Percentiles rank a stretch among this genome's conserved stretches.
Evolutionary conservation across 2,888 invertebrate species (phyloP).

Genomic region (Drosophila emarginata): DNA sequence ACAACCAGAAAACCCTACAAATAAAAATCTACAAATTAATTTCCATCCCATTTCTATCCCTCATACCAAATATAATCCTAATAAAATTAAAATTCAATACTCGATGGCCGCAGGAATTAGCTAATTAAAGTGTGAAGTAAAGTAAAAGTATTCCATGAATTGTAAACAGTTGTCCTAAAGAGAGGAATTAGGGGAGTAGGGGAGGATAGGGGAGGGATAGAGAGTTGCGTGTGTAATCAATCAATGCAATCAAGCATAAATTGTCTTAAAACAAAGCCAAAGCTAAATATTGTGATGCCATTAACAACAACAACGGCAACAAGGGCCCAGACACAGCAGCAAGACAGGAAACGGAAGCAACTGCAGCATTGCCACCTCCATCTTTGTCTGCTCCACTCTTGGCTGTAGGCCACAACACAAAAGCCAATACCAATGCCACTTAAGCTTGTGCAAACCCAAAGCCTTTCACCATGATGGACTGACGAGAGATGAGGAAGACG

Average conservation of each 20-base stretch:
- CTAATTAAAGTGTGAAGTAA: conserved; percentile 41
- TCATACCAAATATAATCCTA: background rate
- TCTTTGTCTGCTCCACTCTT: conserved; percentile 29
- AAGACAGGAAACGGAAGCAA: conserved; percentile 48
- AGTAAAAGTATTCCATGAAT: conserved; percentile 11
- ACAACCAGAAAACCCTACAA: conserved; percentile 11
- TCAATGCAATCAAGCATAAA: conserved; percentile 78
- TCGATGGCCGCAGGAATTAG: conserved; percentile 17
- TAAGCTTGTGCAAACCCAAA: conserved; percentile 69
- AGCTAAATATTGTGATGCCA: conserved; percentile 74
- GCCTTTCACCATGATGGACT: conserved; percentile 13
- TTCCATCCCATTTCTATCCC: conserved; percentile 1
- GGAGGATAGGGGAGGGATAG: conserved; percentile 1
- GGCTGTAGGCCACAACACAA: conserved; percentile 26
- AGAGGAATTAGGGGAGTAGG: background rate
- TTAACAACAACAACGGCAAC: conserved; percentile 59
- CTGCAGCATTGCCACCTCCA: conserved; percentile 30
- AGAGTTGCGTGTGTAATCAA: conserved; percentile 75
- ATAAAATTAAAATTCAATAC: conserved; percentile 39
- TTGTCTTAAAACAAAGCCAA: conserved; percentile 73
- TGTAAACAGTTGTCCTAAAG: background rate
- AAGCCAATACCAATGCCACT: conserved; percentile 68
- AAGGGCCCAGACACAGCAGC: conserved; percentile 49
- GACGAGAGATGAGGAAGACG: background rate
- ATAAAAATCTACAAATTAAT: conserved; percentile 17